phyloP scores from a whole-genome alignment of 2,113 vertebrate species.

The Ameiurus melas region DNA sequence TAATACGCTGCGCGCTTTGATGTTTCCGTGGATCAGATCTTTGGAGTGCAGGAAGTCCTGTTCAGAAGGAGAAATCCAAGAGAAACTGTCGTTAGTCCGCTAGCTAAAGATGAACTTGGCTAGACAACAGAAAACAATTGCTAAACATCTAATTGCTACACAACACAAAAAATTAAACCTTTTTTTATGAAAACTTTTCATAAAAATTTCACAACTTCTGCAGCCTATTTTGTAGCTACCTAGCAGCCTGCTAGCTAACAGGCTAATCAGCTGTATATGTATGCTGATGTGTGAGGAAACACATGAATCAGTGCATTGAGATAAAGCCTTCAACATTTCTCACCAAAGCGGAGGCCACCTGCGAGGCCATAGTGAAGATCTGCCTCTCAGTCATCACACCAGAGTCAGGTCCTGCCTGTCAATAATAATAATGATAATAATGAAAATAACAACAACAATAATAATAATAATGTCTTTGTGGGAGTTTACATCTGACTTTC shows the following conservation, averaged over 20 bases:
- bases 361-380: slow-evolving; percentile 73
- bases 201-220: no score
- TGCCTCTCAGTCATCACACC: slow-evolving; percentile 72
- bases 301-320: not conserved
- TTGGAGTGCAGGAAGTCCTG: slow-evolving; percentile 87
- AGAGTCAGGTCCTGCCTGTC: slow-evolving; percentile 60
- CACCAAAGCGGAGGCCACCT: slow-evolving; percentile 75
- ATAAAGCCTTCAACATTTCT: slow-evolving; percentile 43
- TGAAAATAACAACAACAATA: no score
- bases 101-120: not conserved
- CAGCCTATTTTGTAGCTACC: not conserved
- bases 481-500: not conserved
- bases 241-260: not conserved
- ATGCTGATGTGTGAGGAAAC: not conserved
- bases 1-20: slow-evolving; percentile 85
- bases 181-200: no score
- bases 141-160: no score
- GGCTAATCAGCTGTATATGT: not conserved
- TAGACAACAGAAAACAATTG: not conserved
- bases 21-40: slow-evolving; percentile 82
- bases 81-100: not conserved
- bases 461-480: not conserved
- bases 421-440: not conserved
- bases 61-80: not conserved
- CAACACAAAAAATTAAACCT: no score